Base-by-base conservation (phyloP, 2,888 invertebrate genomes). In the Eulithis prunata region DNA sequence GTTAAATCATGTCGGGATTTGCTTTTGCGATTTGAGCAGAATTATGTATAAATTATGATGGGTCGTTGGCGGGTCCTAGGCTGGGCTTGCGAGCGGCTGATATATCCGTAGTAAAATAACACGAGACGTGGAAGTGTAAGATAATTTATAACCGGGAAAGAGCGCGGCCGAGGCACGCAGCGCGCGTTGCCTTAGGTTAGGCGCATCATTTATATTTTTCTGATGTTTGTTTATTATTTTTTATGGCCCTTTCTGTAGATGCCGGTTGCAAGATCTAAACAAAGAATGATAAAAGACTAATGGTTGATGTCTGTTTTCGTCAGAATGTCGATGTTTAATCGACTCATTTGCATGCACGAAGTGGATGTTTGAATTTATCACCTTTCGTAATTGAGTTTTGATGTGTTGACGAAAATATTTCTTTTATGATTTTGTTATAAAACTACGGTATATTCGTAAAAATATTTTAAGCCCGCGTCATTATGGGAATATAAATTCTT, bases 161-260 rank as follows among this genome's bases (percentile, higher is more conserved):
- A 83, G 78, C 47, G 84, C 86, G 83, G 80, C 75, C 84, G 83
- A 76, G 81, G 81, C 87, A 83, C 83, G 85, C 82, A 79, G 80
- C 81, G 79, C 78, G 78, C 85, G 89, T 86, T 88, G 89, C 87
- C 85, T 87, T 84, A 81, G 82, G 89, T 91, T 90, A 90, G 89
- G 82, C 84, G 87, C 87, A 89, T 92, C 90, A 90, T 92, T 93
- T 90, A 91, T 92, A 91, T 91, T 91, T 88, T 90, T 88, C 84
- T 87, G 80, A 87, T 88, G 89, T 91, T 90, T 91, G 88, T 89
- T 88, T 90, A 86, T 82, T 87, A 81, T 89, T 78, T 47, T 90
- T 89, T 88, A 87, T 83, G 79, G 81, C 79, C 76, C 83, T 82
- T 84, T 84, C 82, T 85, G 84, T 84, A 81, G 83, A 86, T 82